These are phyloP conservation scores for Cariama cristata DNA, from an alignment of 2,113 vertebrate species.

Conservation along the genomic window DNA sequence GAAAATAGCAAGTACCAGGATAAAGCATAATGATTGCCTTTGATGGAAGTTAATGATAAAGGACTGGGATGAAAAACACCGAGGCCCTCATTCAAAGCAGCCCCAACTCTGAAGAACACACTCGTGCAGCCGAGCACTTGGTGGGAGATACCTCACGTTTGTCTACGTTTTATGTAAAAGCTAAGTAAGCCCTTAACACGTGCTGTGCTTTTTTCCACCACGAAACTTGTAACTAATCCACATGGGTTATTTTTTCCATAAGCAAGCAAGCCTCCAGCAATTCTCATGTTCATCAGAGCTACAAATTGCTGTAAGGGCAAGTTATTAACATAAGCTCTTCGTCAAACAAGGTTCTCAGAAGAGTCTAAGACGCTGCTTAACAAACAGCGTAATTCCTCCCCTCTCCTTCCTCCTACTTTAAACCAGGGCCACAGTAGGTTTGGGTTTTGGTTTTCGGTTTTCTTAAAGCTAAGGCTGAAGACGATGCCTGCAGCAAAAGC, in stretches of 20 bases:
- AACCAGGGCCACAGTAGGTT: neutral
- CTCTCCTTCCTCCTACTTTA: neutral
- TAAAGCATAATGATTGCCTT: neutral
- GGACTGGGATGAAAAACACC: neutral
- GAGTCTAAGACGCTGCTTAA: neutral
- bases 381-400: neutral
- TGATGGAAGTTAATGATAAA: neutral
- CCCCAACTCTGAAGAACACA: neutral
- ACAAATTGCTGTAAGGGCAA: neutral
- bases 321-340: conserved; percentile 8
- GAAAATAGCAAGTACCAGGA: neutral
- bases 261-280: neutral
- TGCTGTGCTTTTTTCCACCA: neutral
- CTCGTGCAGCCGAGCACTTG: accelerated
- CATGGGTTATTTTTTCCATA: neutral
- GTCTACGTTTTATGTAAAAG: neutral
- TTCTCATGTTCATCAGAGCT: neutral
- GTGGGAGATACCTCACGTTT: neutral
- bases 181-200: neutral
- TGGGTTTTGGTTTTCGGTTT: neutral
- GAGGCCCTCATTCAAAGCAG: neutral
- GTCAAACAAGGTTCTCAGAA: neutral
- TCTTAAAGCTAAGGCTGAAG: neutral
- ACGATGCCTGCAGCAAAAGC: neutral
- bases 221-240: neutral